Base-by-base conservation (phyloP, 2,888 invertebrate species). In the Cheilosia scutellata region DNA sequence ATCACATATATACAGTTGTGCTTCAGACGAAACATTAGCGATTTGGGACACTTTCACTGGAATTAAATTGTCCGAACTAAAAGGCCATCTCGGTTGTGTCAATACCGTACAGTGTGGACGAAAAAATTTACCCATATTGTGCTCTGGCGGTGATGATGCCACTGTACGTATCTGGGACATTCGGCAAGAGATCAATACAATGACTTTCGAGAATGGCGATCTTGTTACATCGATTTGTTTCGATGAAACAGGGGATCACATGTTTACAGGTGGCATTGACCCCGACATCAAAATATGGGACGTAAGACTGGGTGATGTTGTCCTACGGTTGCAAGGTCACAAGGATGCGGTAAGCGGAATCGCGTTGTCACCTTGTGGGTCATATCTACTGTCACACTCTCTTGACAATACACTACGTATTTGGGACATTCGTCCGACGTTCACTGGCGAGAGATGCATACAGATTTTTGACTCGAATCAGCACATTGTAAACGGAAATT, bases 281-380 rank as follows among this genome's bases (percentile, higher is more conserved):
- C 99, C 99, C 92, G 97, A 98, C 84, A 95, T 99, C 7, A 98
- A 98, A 94, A 96, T 98, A 0, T 99, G 99, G 99, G 99, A 99
- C 92, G 93, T 98, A 51, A 94, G 99, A 72, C 98, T 97, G 91
- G 96, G 96, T 90, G 96, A 96, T 90, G 96, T 96, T 78, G 93
- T 98, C 99, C 4, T 96, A 99, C 87, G 96, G 96, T 94, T 99
- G 90, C 95, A 96, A 88, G 99, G 99, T 0, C 99, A 99, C 90
- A 96, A 96, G 0, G 99, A 99, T 90, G 98, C 98, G 0, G 95
- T 99, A 5, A 99, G 99, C 9, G 98, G 96, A 5, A 91, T 99
- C 88, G 94, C 96, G 1, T 82, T 91, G 0, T 91, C 91, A 0
- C 91, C 91, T 0, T 92, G 92, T 72, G 97, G 97, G 0, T 96